Evolutionary conservation across 2,888 invertebrate species (phyloP), one percentile per base, ranked within the genome.

Genomic region (Tiphia femorata): DNA sequence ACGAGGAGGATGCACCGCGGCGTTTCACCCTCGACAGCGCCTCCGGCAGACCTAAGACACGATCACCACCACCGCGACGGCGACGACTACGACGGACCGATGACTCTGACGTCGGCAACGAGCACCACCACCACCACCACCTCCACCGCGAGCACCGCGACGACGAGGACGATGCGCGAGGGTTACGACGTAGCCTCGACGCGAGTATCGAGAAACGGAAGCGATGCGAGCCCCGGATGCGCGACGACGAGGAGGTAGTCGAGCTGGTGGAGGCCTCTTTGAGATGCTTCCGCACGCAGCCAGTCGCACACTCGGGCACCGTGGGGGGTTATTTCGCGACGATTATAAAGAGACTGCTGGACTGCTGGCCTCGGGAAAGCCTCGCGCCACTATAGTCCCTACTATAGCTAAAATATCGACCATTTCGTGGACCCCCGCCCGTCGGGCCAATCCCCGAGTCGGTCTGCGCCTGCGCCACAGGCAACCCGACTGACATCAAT

Each of bases 361-460:
- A 53, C 50, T 62, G 50, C 58, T 64, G 61, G 60, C 60, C 70
- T 60, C 72, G 63, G 60, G 58, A 63, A 77, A 73, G 79, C 72
- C 77, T 79, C 78, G 78, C 77, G 75, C 78, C 78, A 80, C 79
- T 73, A 73, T 79, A 68, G 63, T 67, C 67, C 73, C n/a, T n/a
- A 64, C 75, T 79, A 79, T 78, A 79, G 75, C 71, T 77, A 75
- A 72, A 78, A 79, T 82, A 81, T 82, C 82, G 82, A 82, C 79
- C 79, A 78, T 79, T 78, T 77, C 75, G 66, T 53, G 54, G 75
- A 78, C 78, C 77, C 79, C 79, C 78, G 76, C 79, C 79, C 73
- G 76, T 63, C 68, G 66, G 48, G 30, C 56, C 56, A 59, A 58
- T 56, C 62, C 54, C 51, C 58, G 30, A 30, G 65, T 44, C 44